phyloP scores from a whole-genome alignment of 2,888 invertebrate species.

The Andrena chrysosceles region DNA sequence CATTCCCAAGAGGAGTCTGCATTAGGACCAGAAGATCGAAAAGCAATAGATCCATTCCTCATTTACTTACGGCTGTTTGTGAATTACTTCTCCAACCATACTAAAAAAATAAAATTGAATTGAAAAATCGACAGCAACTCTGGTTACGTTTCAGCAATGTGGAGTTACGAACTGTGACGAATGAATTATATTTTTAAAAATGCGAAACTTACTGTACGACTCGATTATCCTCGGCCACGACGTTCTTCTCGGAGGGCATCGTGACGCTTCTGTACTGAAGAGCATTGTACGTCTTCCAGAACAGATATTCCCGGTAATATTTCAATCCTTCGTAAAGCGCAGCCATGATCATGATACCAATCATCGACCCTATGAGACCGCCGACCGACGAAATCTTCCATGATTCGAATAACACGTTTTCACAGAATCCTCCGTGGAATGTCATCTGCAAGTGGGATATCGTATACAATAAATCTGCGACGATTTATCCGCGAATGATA shows the following conservation, averaged over 20 bases:
- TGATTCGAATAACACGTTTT: conserved; percentile 92
- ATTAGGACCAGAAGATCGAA: neutral
- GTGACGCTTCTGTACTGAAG: conserved; percentile 94
- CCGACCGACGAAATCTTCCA: conserved; percentile 92
- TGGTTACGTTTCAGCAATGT: neutral
- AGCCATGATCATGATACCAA: conserved; percentile 96
- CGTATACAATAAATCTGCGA: neutral
- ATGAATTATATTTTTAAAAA: neutral
- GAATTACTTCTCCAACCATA: conserved; percentile 90
- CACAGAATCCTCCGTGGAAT: conserved; percentile 93
- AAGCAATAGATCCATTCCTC: conserved; percentile 20
- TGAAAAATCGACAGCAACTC: conserved; percentile 26
- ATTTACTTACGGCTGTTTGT: conserved; percentile 90
- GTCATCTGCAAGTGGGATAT: conserved; percentile 85
- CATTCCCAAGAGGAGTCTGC: neutral
- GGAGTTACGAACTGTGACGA: neutral
- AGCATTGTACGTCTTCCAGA: conserved; percentile 95
- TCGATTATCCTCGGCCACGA: conserved; percentile 89
- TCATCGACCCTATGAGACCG: conserved; percentile 95
- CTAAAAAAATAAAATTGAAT: conserved; percentile 84
- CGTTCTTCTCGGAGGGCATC: conserved; percentile 90
- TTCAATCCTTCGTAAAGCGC: conserved; percentile 98
- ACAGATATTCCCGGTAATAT: conserved; percentile 90
- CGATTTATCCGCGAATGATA: conserved; percentile 40
- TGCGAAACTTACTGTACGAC: conserved; percentile 90